A percentile compares a stretch with the other conserved stretches of the same genome.
Evolutionary conservation across 1,140 invertebrate genomes (phyloP).

Genomic region (Calliopsis andreniformis): DNA sequence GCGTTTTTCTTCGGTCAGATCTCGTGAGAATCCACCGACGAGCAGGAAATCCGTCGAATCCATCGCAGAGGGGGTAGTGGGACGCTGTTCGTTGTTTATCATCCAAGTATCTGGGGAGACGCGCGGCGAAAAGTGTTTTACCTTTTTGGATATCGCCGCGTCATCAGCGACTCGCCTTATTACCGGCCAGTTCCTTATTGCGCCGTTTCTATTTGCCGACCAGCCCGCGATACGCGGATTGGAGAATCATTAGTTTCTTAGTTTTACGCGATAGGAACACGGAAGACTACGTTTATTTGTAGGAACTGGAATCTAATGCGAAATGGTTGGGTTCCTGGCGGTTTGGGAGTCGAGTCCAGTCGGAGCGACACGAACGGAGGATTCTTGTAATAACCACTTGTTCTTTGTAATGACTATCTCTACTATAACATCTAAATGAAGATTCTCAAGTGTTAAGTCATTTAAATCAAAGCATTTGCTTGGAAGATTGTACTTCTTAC

Average conservation of each 20-base stretch:
- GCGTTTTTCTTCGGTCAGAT: not conserved
- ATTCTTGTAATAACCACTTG: too few species aligned
- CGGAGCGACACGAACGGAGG: too few species aligned
- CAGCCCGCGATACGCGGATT: not conserved
- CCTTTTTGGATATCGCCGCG: slow-evolving; percentile 43
- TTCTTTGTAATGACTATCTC: too few species aligned
- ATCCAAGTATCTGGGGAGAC: not conserved
- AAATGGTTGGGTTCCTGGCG: not conserved
- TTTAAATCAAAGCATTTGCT: too few species aligned
- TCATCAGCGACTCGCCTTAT: slow-evolving; percentile 27
- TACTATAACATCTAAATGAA: too few species aligned
- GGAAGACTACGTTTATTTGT: not conserved
- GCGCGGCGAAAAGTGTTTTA: slow-evolving; percentile 33
- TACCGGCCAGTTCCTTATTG: slow-evolving; percentile 20
- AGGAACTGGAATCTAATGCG: not conserved
- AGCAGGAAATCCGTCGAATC: not conserved
- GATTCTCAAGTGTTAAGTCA: too few species aligned
- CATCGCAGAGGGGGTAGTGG: too few species aligned
- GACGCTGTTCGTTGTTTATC: slow-evolving; percentile 35
- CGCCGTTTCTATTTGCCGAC: slow-evolving; percentile 1
- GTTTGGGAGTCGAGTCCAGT: not conserved
- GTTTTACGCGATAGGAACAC: not conserved
- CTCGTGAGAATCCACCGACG: not conserved
- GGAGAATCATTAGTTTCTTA: not conserved
- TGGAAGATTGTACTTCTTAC: too few species aligned